Evolutionary conservation across 2,113 vertebrate genomes (phyloP), one percentile per base, ranked within the genome.

Genomic region (Psittacula cyanocephala): DNA sequence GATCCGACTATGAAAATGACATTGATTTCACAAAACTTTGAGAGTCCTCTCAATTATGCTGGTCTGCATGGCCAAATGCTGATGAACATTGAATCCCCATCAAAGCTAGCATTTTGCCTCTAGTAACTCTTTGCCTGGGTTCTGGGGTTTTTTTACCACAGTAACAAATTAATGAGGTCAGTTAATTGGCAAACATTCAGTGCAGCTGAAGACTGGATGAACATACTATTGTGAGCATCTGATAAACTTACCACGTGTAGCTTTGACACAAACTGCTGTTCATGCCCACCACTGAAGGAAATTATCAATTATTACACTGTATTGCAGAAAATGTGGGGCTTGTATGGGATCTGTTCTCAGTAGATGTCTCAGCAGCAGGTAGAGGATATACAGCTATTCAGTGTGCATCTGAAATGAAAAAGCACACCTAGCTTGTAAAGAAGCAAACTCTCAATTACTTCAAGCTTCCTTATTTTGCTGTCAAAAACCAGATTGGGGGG

Each of bases 121-220:
- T 94, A 84, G 62, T 55, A 71, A 86, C 47, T 89, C 71, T 63
- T 88, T 0, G 35, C 68, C 70, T 82, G 62, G 52, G 77, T 91
- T 96, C 43, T 72, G 43, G 22, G 22, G 33, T 33, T 74, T 91
- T 80, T 89, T 64, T 86, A 97, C 97, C 94, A 91, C 28, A 88
- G 82, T 81, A 92, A 95, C 85, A 95, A 89, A 94, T 90, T 97
- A 97, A 93, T 77, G 91, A 96, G 94, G 46, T 64, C 89, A 59
- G 65, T 81, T 97, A 93, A 84, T 37, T 96, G 81, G 92, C 76
- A 96, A 97, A 70, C 14, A 76, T 55, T 94, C 72, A 81, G 64
- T 10, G 41, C 69, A 86, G 82, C 84, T 78, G 78, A 88, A 96
- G 87, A 79, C 22, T 0, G 33, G 87, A 94, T 82, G 83, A 95